Conservation (phyloP, 2,113 vertebrate species). For the Hippocampus guttulatus region DNA sequence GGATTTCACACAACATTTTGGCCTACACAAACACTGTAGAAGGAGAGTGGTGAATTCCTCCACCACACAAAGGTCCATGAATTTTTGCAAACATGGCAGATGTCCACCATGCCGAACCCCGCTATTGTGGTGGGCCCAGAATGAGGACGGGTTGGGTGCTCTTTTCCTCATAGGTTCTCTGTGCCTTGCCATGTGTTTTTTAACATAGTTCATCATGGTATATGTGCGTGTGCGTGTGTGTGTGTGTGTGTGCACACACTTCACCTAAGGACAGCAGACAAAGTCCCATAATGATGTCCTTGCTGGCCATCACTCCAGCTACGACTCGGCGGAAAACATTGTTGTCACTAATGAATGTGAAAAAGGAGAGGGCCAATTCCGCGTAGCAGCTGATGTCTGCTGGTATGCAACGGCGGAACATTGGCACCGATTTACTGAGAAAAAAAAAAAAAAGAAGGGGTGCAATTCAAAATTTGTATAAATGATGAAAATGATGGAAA, state of each 20-base stretch:
- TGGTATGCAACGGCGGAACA: slow-evolving; percentile 94
- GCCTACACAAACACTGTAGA: no score
- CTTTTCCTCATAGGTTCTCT: no score
- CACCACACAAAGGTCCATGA: no score
- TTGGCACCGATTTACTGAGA: slow-evolving; percentile 77
- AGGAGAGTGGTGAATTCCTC: no score
- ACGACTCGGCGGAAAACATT: slow-evolving; percentile 88
- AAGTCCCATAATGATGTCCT: slow-evolving; percentile 98
- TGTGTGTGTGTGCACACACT: slow-evolving; percentile 20
- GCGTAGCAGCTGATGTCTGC: slow-evolving; percentile 87
- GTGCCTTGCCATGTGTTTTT: no score
- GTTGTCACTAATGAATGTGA: slow-evolving; percentile 95
- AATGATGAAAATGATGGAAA: background rate
- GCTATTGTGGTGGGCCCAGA: no score
- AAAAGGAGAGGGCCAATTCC: slow-evolving; percentile 88
- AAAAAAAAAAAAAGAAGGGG: background rate
- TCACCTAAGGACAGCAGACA: slow-evolving; percentile 94
- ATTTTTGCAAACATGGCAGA: no score
- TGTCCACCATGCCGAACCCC: no score
- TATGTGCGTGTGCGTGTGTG: no score
- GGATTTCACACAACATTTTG: no score
- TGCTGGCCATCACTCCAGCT: slow-evolving; percentile 96
- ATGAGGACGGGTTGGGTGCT: no score
- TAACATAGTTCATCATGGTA: no score
- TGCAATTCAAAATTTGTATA: background rate